These are phyloP conservation scores for Ptiloglossa arizonensis DNA, from an alignment of 1,140 invertebrate genomes.

Conservation along the genomic window DNA sequence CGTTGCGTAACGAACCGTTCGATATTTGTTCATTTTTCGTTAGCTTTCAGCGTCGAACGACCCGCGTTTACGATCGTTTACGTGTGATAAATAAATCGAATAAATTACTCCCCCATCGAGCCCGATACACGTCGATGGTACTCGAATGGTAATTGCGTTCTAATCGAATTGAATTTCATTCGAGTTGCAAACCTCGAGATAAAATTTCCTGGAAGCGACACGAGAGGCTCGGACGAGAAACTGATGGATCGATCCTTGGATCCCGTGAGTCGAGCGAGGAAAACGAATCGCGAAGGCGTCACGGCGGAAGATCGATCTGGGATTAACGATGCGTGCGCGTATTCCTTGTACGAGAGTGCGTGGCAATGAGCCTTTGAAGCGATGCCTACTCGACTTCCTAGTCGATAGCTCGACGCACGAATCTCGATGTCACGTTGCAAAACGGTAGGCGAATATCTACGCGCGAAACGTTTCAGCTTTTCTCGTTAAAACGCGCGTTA, in stretches of 20 bases:
- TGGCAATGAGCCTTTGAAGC: slow-evolving; percentile 41
- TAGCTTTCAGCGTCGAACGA: too few species aligned
- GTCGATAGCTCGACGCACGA: slow-evolving; percentile 41
- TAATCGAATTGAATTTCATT: slow-evolving; percentile 4
- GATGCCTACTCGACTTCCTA: slow-evolving; percentile 52
- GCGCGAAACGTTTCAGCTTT: slow-evolving; percentile 29
- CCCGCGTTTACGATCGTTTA: too few species aligned
- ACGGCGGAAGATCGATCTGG: slow-evolving; percentile 58
- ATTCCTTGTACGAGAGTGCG: slow-evolving; percentile 38
- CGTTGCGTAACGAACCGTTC: too few species aligned
- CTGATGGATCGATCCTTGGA: slow-evolving; percentile 29
- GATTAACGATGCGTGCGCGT: slow-evolving; percentile 57
- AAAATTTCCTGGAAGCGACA: slow-evolving; percentile 21
- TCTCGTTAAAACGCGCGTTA: not conserved
- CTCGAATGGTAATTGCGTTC: not conserved
- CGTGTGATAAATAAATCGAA: too few species aligned
- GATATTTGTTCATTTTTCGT: too few species aligned
- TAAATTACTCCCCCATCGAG: too few species aligned
- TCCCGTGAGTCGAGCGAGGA: slow-evolving; percentile 27
- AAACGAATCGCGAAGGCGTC: slow-evolving; percentile 54
- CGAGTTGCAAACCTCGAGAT: not conserved
- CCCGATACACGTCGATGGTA: too few species aligned
- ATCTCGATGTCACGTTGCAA: slow-evolving; percentile 12
- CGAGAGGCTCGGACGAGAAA: slow-evolving; percentile 12
- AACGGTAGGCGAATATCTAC: slow-evolving; percentile 13